phyloP scores from a whole-genome alignment of 1,140 invertebrate species.

The Zaprionus gabonicus region DNA sequence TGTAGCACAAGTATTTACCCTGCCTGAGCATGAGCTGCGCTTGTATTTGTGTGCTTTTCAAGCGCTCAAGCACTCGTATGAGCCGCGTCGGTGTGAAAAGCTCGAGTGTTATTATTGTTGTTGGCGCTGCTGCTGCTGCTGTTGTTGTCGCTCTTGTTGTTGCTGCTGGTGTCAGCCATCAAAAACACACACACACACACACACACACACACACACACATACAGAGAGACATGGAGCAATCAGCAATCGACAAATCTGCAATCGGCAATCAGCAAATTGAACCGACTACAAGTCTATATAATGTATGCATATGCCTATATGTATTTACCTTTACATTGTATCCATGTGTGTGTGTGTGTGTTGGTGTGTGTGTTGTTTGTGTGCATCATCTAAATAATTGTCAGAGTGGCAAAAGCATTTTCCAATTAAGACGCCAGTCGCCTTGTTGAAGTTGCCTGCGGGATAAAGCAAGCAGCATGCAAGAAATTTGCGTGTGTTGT shows the following conservation, averaged over 20 bases:
- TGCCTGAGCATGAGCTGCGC: not conserved
- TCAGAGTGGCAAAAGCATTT: constrained; percentile 63
- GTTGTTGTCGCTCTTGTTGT: not conserved
- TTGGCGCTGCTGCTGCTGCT: constrained; percentile 3
- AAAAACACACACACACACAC: constrained; percentile 1
- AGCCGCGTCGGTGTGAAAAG: constrained; percentile 19
- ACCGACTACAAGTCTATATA: constrained; percentile 4
- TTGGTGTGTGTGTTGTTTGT: not conserved
- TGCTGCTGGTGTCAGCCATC: constrained; percentile 1
- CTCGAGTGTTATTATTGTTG: constrained; percentile 22
- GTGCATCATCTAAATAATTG: constrained; percentile 70
- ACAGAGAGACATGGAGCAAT: constrained; percentile 16
- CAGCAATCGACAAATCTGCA: constrained; percentile 42
- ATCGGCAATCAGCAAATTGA: constrained; percentile 47
- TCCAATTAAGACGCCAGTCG: constrained; percentile 71
- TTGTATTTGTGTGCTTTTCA: constrained; percentile 16
- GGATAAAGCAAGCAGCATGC: constrained; percentile 16
- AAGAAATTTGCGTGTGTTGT: constrained; percentile 9
- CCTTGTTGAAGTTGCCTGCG: constrained; percentile 49
- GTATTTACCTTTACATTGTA: not conserved
- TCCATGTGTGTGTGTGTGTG: constrained; percentile 1
- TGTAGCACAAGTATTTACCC: not conserved
- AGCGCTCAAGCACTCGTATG: not conserved
- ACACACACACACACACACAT: not conserved
- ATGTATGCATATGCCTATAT: not conserved